Base-by-base conservation (phyloP, 2,113 vertebrate species). In the Trachemys scripta region DNA sequence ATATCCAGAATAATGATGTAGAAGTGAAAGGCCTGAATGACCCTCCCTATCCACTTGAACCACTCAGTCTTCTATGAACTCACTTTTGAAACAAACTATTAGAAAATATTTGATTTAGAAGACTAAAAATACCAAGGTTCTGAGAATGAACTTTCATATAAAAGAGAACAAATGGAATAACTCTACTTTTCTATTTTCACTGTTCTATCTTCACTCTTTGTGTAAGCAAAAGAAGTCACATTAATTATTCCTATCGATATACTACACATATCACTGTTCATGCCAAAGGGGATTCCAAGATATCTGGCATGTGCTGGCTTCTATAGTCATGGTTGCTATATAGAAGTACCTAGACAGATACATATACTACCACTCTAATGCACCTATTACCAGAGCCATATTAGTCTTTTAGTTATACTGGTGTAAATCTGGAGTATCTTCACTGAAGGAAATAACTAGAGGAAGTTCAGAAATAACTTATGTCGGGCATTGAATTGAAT, bases 1-100 rank as follows among this genome's bases (percentile, higher is more conserved):
- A 42, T 75, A 53, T 1, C 35, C 10, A 22, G 2, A 42, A 24
- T 42, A 8, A 2, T 0, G 0, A 53, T 5, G 35, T 8, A 87
- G 2, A 13, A 5, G 0, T 72, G 59, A 19, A 2, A 76, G 45
- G 10, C 78, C 4, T 47, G n/a, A 42, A n/a, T 75, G 5, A 2
- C 3, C 11, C 51, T 16, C 10, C 5, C 29, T 2, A 10, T 53
- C 3, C 9, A 50, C 16, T 25, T 78, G 65, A 83, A 84, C 10
- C 10, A 51, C 6, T 1, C 3, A 81, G 1, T 27, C 27, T 83
- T 42, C 56, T 49, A 7, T 76, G 9, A 10, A 94, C 56, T 1
- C 35, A 1, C 62, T 4, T 82, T 91, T 35, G 78, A 7, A 90
- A 35, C 0, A 90, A 12, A 50, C 13, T 22, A 6, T 82, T 51